Evolutionary conservation across 2,888 invertebrate genomes (phyloP), one percentile per base, ranked within the genome.

Genomic region (Callimorpha dominula): DNA sequence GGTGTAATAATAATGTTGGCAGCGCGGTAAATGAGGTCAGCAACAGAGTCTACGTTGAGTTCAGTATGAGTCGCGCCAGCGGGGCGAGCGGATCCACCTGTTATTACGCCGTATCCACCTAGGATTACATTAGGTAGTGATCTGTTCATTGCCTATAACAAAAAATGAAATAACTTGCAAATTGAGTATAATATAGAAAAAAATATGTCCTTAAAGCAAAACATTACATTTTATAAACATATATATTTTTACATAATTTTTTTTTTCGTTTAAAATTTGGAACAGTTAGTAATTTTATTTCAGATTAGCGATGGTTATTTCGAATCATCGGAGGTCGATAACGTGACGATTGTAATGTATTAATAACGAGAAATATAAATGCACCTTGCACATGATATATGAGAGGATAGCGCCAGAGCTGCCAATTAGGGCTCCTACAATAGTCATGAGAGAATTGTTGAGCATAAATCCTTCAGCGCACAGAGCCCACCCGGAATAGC

Each of bases 391-490:
- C 99, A 99, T 99, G 88, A 99, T 99, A 94, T 99, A 98, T 0
- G 98, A 98, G 9, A 99, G 96, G 92, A 99, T 99, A 77, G 98
- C 99, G 86, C 99, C 99, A 74, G 98, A 98, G 75, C 98, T 98
- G 68, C 99, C 98, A 91, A 99, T 99, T 80, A 99, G 95, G 12
- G 99, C 98, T 50, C 99, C 98, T 52, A 99, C 98, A 85, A 98
- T 97, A 31, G 99, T 99, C 98, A 99, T 98, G 76, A 99, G 95
- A 82, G 98, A 98, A 94, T 99, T 99, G 94, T 99, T 98, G 78
- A 99, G 94, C 98, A 99, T 99, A 94, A 99, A 98, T 54, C 99
- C 99, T 95, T 99, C 99, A 12, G 98, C 99, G 92, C 99, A 99
- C 76, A 99, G 95, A 42, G 99, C 98, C 99, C 99, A 99, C 65